Conservation (phyloP, 2,888 invertebrate species). For the Eilema depressum region DNA sequence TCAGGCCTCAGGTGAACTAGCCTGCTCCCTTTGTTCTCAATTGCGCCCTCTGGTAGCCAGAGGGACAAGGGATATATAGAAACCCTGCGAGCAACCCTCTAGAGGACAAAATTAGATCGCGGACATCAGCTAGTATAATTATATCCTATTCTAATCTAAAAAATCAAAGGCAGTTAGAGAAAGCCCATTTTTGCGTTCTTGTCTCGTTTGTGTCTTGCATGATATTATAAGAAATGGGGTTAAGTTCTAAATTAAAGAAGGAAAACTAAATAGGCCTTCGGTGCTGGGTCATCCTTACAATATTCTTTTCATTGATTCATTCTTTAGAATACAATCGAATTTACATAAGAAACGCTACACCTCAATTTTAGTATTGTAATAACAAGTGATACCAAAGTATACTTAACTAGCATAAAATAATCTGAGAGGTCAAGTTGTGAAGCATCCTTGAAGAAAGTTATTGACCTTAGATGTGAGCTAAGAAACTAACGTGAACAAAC, state of each 20-base stretch:
- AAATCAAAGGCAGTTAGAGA: too few species aligned
- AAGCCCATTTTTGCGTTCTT: too few species aligned
- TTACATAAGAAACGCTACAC: not conserved
- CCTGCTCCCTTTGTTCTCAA: too few species aligned
- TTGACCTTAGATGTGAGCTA: slow-evolving; percentile 14
- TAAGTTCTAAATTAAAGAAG: not conserved
- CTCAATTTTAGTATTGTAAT: not conserved
- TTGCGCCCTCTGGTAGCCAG: too few species aligned
- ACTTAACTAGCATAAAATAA: not conserved
- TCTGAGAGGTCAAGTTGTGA: not conserved
- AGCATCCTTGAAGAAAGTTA: slow-evolving; percentile 16
- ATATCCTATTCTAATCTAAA: too few species aligned
- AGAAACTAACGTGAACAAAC: not conserved
- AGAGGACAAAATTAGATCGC: too few species aligned
- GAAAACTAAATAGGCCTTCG: not conserved
- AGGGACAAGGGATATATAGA: too few species aligned
- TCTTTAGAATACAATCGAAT: not conserved
- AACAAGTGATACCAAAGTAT: not conserved
- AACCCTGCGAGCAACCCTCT: too few species aligned
- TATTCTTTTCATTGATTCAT: not conserved
- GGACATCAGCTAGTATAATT: too few species aligned
- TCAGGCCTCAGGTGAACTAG: too few species aligned
- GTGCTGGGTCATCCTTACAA: not conserved
- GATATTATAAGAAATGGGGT: not conserved
- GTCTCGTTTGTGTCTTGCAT: not conserved